phyloP scores from a whole-genome alignment of 2,888 invertebrate species.

The Rhamnusium bicolor region DNA sequence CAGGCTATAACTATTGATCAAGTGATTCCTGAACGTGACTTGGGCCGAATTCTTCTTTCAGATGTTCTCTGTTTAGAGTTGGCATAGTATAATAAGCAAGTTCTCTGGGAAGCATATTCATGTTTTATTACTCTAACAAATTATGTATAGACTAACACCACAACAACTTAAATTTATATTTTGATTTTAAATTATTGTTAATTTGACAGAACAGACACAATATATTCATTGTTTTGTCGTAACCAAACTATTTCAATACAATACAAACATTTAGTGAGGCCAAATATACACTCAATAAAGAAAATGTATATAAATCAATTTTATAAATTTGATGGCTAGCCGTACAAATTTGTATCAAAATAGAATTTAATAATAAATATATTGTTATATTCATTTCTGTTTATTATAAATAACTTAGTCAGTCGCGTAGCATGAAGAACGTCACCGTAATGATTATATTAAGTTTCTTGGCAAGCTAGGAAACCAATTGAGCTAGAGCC shows the following conservation, averaged over 20 bases:
- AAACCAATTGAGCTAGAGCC: too few species aligned
- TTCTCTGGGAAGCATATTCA: constrained; percentile 52
- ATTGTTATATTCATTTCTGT: too few species aligned
- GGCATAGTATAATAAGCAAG: constrained; percentile 44
- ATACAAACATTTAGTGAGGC: background rate
- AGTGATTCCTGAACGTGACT: constrained; percentile 61
- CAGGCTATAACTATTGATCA: constrained; percentile 60
- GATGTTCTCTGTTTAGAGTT: constrained; percentile 56
- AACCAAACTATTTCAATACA: constrained; percentile 15
- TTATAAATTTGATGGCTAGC: too few species aligned
- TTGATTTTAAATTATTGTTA: constrained; percentile 45
- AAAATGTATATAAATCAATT: background rate
- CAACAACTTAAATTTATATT: constrained; percentile 36
- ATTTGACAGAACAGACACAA: constrained; percentile 44
- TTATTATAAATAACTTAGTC: too few species aligned
- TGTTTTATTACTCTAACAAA: constrained; percentile 50
- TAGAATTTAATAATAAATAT: too few species aligned
- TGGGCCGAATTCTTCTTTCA: constrained; percentile 55
- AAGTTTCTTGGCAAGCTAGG: too few species aligned
- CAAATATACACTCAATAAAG: background rate
- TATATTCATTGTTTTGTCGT: constrained; percentile 25
- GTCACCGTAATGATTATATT: too few species aligned
- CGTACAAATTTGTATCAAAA: too few species aligned
- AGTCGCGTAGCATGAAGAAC: too few species aligned
- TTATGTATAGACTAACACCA: constrained; percentile 37